These are phyloP conservation scores for Planococcus citri DNA, from an alignment of 1,140 invertebrate species.

Conservation along the genomic window DNA sequence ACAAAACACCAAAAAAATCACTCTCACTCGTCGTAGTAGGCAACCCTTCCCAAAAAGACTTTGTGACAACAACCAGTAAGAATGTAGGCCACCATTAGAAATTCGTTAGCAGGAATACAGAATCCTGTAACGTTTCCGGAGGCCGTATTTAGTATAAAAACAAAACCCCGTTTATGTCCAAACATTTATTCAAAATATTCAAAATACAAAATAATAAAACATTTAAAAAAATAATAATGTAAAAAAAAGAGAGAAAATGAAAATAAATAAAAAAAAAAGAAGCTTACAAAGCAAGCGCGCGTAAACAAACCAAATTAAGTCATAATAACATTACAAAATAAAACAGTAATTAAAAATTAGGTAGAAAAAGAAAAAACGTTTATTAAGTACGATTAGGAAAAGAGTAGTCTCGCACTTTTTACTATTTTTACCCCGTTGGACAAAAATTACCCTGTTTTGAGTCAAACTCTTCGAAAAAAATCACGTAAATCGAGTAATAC, in stretches of 20 bases:
- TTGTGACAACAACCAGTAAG: background rate
- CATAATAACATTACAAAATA: background rate
- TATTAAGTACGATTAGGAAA: conserved; percentile 11
- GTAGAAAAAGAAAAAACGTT: background rate
- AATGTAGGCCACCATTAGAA: background rate
- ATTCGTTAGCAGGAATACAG: background rate
- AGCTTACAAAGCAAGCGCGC: background rate
- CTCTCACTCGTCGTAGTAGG: too few relatives aligned
- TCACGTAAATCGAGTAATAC: too few relatives aligned
- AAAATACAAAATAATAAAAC: conserved; percentile 20
- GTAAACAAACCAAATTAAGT: conserved; percentile 12
- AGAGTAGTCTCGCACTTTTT: too few relatives aligned
- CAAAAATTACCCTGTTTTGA: too few relatives aligned
- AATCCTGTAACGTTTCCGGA: background rate
- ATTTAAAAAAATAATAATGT: conserved; percentile 9
- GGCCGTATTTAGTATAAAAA: background rate
- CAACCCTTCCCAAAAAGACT: too few relatives aligned
- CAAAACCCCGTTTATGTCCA: background rate
- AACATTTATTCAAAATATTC: conserved; percentile 19
- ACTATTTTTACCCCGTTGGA: too few relatives aligned
- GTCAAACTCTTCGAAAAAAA: too few relatives aligned
- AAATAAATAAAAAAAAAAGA: background rate
- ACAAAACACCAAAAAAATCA: too few relatives aligned
- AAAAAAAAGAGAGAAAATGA: background rate
- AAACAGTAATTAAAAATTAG: conserved; percentile 7